phyloP scores from a whole-genome alignment of 2,888 invertebrate species.

The Dendrolimus pini region DNA sequence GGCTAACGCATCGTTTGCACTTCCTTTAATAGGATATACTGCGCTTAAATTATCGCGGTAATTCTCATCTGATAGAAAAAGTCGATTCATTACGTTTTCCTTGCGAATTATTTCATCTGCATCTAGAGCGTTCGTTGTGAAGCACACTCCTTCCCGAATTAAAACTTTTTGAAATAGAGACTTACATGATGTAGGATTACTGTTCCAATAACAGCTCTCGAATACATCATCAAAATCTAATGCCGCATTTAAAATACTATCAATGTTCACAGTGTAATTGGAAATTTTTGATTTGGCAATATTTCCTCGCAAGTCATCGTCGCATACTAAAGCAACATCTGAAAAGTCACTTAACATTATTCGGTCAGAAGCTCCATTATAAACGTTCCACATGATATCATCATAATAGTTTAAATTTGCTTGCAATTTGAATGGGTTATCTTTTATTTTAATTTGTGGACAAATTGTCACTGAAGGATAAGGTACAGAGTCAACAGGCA shows the following conservation, averaged over 20 bases:
- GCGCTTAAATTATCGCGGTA: not conserved
- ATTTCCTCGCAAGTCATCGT: not conserved
- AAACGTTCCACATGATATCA: not conserved
- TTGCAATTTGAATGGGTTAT: not conserved
- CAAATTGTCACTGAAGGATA: not conserved
- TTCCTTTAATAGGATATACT: not conserved
- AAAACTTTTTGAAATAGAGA: not conserved
- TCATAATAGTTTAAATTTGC: not conserved
- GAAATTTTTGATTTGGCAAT: not conserved
- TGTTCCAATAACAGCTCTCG: not conserved
- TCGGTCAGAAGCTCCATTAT: not conserved
- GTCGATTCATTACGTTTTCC: not conserved
- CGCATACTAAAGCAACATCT: not conserved
- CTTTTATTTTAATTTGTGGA: not conserved
- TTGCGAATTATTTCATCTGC: not conserved
- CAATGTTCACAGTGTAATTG: not conserved
- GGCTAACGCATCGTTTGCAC: not conserved
- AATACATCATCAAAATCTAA: not conserved
- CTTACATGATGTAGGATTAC: not conserved
- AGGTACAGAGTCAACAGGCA: not conserved
- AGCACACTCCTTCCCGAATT: not conserved
- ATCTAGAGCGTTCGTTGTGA: not conserved
- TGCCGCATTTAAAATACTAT: not conserved
- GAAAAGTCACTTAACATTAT: not conserved
- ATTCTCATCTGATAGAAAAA: not conserved